These are phyloP conservation scores for Drosophila watanabei DNA, from an alignment of 1,140 invertebrate genomes.

Conservation along the genomic window DNA sequence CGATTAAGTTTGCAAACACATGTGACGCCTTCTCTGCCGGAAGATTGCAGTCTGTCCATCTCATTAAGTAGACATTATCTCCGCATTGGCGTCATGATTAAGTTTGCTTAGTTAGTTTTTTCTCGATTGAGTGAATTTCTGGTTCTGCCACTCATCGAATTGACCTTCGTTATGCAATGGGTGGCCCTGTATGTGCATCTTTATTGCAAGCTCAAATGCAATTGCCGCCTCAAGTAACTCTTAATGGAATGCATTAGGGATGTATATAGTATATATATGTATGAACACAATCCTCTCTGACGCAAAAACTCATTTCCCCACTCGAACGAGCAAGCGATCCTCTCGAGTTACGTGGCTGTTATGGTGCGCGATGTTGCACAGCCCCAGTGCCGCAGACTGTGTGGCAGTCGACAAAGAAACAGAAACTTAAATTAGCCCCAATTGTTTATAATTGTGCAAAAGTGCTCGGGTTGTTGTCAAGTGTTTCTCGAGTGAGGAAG, in stretches of 20 bases:
- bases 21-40: not conserved
- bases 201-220: constrained; percentile 18
- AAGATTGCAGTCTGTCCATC: constrained; percentile 26
- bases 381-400: constrained; percentile 10
- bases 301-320: constrained; percentile 56
- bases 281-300: constrained; percentile 28
- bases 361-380: constrained; percentile 29
- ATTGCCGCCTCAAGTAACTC: constrained; percentile 53
- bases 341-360: constrained; percentile 69
- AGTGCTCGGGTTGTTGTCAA: constrained; percentile 51
- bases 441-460: constrained; percentile 78
- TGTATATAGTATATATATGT: constrained; percentile 29
- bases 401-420: constrained; percentile 19
- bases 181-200: constrained; percentile 7
- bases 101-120: not conserved
- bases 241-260: constrained; percentile 78
- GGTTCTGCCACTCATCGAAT: constrained; percentile 13
- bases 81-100: not conserved
- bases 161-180: constrained; percentile 45
- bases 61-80: constrained; percentile 25
- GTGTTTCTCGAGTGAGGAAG: constrained; percentile 67
- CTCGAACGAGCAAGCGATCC: constrained; percentile 28
- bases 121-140: constrained; percentile 4
- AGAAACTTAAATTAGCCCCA: constrained; percentile 79
- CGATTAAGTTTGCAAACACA: constrained; percentile 17